These are phyloP conservation scores for Macrosiphum euphorbiae DNA, from an alignment of 2,888 invertebrate genomes.

Conservation along the genomic window DNA sequence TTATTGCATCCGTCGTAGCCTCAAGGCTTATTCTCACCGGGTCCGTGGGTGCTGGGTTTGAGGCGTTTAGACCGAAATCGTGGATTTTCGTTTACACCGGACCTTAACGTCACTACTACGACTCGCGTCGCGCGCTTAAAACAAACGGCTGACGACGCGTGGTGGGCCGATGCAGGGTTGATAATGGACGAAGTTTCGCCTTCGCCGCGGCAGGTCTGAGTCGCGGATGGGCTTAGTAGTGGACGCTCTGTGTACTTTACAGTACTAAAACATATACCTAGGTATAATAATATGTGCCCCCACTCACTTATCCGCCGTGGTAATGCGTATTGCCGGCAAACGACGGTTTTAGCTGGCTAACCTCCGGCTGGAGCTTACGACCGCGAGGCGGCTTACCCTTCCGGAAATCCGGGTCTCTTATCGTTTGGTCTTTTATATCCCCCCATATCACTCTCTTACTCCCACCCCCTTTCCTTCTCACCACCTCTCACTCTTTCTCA, in stretches of 20 bases:
- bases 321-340: not conserved
- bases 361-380: not conserved
- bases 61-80: not conserved
- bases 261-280: too few species aligned
- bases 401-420: not conserved
- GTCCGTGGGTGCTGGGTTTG: not conserved
- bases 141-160: not conserved
- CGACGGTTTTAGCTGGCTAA: not conserved
- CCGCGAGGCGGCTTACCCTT: not conserved
- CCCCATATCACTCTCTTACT: not conserved
- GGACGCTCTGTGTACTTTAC: too few species aligned
- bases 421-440: not conserved
- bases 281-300: too few species aligned
- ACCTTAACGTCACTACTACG: conserved; percentile 25
- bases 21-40: not conserved
- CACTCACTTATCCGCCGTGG: not conserved
- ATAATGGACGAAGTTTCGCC: conserved; percentile 6
- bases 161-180: not conserved
- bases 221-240: too few species aligned
- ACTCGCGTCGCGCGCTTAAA: conserved; percentile 4
- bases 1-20: conserved; percentile 28
- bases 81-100: conserved; percentile 31
- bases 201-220: not conserved
- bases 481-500: too few species aligned
- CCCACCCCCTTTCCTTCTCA: too few species aligned